Evolutionary conservation across 1,140 invertebrate genomes (phyloP).

Genomic region (Habropoda laboriosa): DNA sequence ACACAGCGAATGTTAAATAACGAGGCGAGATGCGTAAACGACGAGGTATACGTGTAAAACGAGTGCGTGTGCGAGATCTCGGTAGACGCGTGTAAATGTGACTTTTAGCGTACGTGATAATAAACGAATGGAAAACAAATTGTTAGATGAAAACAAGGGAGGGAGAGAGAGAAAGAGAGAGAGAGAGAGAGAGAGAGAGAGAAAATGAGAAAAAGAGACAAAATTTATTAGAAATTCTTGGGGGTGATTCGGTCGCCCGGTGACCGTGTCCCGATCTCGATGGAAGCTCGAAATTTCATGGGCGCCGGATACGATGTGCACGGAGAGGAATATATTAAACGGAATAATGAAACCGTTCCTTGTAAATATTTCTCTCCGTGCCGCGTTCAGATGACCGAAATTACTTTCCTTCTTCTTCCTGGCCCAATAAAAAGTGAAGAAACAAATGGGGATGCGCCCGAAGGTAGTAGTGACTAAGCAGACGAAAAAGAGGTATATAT

Average conservation of each 20-base stretch:
- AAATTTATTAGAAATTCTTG: constrained; percentile 75
- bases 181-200: neutral
- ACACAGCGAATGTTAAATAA: constrained; percentile 11
- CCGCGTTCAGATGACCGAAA: constrained; percentile 38
- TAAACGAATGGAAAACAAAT: no score
- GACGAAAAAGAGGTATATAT: constrained; percentile 23
- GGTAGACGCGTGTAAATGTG: neutral
- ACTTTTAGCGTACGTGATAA: neutral
- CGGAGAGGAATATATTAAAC: constrained; percentile 31
- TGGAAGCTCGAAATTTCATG: constrained; percentile 63
- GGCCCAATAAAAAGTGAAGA: constrained; percentile 10
- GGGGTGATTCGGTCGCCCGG: constrained; percentile 71
- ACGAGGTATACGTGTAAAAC: neutral
- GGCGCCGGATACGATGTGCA: constrained; percentile 52
- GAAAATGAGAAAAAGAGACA: constrained; percentile 42
- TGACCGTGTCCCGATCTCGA: constrained; percentile 72
- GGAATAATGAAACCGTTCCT: neutral
- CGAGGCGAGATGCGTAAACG: constrained; percentile 2
- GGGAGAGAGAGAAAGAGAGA: neutral
- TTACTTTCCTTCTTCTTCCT: constrained; percentile 53
- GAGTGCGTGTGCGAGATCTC: neutral
- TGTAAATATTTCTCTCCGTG: constrained; percentile 43
- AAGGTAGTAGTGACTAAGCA: constrained; percentile 6
- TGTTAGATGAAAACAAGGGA: neutral
- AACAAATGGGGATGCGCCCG: neutral